Conservation (phyloP, 92 coral and sea anemone species). For the Blastomussa wellsi region DNA sequence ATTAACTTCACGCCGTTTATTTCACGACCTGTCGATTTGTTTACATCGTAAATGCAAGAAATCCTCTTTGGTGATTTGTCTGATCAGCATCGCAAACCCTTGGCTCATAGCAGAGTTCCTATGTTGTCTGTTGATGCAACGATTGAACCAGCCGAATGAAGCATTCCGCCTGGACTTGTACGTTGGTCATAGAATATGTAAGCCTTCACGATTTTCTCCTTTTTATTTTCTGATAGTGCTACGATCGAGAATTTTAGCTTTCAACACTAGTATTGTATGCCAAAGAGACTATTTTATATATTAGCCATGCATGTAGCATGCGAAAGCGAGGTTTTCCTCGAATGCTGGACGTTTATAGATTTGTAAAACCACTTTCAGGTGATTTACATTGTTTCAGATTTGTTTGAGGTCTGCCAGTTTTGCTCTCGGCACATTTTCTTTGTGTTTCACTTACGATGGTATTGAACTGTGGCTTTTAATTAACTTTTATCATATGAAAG, state of each 20-base stretch:
- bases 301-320: background rate
- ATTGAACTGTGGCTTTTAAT: background rate
- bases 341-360: too few relatives aligned
- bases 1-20: constrained; percentile 17
- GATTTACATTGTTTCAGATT: background rate
- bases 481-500: background rate
- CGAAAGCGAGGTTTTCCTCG: background rate
- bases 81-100: background rate
- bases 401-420: background rate
- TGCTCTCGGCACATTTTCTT: background rate
- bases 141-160: background rate
- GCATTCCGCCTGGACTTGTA: constrained; percentile 17
- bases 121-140: background rate
- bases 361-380: background rate
- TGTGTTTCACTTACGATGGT: background rate
- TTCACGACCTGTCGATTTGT: constrained; percentile 48
- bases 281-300: background rate
- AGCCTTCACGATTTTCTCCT: background rate
- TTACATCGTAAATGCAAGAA: constrained; percentile 50
- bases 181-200: constrained; percentile 31
- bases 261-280: background rate
- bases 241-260: background rate
- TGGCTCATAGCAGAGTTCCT: background rate
- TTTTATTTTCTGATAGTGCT: background rate
- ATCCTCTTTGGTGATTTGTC: constrained; percentile 18